Evolutionary conservation across 1,140 invertebrate species (phyloP).

Genomic region (Drosophila santomea): DNA sequence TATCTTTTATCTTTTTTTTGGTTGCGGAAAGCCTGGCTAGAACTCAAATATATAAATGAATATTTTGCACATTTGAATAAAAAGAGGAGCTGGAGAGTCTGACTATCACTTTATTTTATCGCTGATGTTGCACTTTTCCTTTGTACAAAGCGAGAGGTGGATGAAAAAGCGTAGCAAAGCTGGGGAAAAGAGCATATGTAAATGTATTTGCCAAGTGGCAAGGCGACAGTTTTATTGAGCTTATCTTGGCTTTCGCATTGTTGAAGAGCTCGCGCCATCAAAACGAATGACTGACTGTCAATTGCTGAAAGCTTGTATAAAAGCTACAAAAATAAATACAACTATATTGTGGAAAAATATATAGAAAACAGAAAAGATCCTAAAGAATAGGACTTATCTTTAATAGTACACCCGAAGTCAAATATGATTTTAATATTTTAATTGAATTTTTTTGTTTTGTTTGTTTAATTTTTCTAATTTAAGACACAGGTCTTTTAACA

Average conservation of each 20-base stretch:
- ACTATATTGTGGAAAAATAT: background rate
- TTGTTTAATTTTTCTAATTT: background rate
- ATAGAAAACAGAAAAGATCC: background rate
- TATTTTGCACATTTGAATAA: conserved; percentile 76
- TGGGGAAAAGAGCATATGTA: conserved; percentile 50
- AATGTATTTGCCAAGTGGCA: conserved; percentile 76
- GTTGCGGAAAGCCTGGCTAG: conserved; percentile 16
- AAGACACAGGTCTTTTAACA: background rate
- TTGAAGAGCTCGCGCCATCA: conserved; percentile 18
- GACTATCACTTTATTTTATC: conserved; percentile 69
- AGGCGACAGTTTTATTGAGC: conserved; percentile 80
- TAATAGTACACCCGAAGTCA: too few species aligned
- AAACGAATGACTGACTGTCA: conserved; percentile 41
- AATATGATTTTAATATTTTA: too few species aligned
- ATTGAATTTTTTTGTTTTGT: background rate
- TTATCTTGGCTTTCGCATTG: conserved; percentile 65
- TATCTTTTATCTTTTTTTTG: conserved; percentile 1
- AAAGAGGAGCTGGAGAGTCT: conserved; percentile 33
- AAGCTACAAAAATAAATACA: conserved; percentile 21
- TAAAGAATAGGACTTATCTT: too few species aligned
- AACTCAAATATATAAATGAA: conserved; percentile 64
- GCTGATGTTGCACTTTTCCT: conserved; percentile 72
- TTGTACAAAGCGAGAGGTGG: conserved; percentile 29
- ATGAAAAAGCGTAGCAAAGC: conserved; percentile 1
- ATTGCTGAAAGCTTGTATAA: conserved; percentile 49